These are phyloP conservation scores for Camptogramma bilineatum DNA, from an alignment of 2,888 invertebrate genomes.

Conservation along the genomic window DNA sequence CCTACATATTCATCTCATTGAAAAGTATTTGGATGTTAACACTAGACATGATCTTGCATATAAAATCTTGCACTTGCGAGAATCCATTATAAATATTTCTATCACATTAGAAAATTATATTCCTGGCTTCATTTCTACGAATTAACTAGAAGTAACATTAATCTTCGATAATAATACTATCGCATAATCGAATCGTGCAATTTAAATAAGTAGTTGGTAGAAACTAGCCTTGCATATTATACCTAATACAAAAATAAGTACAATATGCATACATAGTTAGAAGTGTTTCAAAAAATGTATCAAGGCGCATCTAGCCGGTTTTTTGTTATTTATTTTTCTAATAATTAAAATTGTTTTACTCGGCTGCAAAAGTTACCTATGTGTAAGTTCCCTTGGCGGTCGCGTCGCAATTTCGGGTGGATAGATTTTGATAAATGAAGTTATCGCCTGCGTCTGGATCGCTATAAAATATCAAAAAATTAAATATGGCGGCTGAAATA, in stretches of 20 bases:
- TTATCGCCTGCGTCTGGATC: too few species aligned
- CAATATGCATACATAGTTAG: slow-evolving; percentile 52
- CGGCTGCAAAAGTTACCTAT: background rate
- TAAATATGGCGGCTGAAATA: background rate
- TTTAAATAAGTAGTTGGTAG: slow-evolving; percentile 78
- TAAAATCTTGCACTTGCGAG: slow-evolving; percentile 2
- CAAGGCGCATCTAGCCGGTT: slow-evolving; percentile 55
- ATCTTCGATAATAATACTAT: slow-evolving; percentile 54
- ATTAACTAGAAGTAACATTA: slow-evolving; percentile 31
- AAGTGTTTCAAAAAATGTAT: slow-evolving; percentile 39
- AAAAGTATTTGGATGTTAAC: slow-evolving; percentile 1
- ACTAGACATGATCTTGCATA: background rate
- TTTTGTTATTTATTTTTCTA: slow-evolving; percentile 83
- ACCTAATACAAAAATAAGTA: slow-evolving; percentile 29
- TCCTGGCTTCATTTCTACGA: slow-evolving; percentile 39
- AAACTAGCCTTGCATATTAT: slow-evolving; percentile 71
- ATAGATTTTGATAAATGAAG: background rate
- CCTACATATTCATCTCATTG: background rate
- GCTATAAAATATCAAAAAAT: background rate
- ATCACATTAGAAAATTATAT: slow-evolving; percentile 28
- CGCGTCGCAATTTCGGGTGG: background rate
- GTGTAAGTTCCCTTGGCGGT: background rate
- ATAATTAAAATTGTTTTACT: slow-evolving; percentile 64
- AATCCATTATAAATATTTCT: background rate
- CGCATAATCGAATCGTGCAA: slow-evolving; percentile 84